Conservation (phyloP, 2,113 vertebrate genomes). For the Fukomys damarensis region DNA sequence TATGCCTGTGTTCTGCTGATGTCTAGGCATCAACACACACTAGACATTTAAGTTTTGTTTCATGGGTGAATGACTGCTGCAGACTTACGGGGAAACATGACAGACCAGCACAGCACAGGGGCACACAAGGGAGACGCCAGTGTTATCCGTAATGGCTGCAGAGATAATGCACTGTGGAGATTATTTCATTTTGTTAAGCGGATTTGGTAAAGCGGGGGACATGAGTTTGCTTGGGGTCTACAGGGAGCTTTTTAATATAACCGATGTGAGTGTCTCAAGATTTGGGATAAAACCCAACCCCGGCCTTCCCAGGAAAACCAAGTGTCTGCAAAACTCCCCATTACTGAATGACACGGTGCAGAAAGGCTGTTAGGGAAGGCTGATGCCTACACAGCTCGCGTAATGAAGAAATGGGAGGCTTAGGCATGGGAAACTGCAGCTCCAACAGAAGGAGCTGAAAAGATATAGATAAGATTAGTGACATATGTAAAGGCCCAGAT, state of each 20-base stretch:
- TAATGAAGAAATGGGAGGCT: conserved; percentile 90
- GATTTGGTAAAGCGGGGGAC: conserved; percentile 77
- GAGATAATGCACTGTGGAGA: conserved; percentile 68
- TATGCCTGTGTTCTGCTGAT: not conserved
- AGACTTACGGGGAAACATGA: not conserved
- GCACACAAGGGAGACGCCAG: fast-evolving
- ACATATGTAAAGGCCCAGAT: conserved; percentile 93
- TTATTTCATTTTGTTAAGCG: conserved; percentile 82
- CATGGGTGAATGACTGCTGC: not conserved
- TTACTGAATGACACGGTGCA: conserved; percentile 86
- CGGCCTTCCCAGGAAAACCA: conserved; percentile 81
- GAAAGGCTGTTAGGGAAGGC: conserved; percentile 86
- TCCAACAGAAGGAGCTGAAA: conserved; percentile 90
- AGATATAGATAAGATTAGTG: conserved; percentile 94
- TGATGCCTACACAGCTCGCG: conserved; percentile 86
- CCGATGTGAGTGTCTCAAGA: conserved; percentile 84
- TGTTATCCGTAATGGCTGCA: conserved; percentile 70
- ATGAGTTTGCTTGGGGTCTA: conserved; percentile 60
- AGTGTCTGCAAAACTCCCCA: conserved; percentile 85
- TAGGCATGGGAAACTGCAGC: conserved; percentile 87
- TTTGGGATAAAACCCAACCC: conserved; percentile 86
- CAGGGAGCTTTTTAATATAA: conserved; percentile 82
- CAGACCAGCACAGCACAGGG: not conserved
- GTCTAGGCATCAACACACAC: not conserved
- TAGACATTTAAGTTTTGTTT: not conserved